phyloP scores from a whole-genome alignment of 2,113 vertebrate genomes.

The Noturus placidus region DNA sequence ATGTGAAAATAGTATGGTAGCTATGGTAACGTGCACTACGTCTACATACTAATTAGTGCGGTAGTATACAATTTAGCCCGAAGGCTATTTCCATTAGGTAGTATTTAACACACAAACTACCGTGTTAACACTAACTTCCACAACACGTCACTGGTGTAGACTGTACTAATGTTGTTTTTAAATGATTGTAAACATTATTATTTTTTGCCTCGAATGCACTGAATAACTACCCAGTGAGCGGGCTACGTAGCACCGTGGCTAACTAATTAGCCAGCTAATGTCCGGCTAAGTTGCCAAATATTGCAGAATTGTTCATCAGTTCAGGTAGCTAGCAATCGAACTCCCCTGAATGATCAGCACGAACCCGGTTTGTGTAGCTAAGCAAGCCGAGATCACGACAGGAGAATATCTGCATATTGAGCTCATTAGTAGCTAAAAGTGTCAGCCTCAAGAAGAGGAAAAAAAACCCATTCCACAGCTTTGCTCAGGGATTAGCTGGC shows the following conservation, averaged over 20 bases:
- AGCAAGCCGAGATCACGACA: not conserved
- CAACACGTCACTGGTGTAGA: not conserved
- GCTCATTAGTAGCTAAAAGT: not conserved
- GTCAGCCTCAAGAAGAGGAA: not conserved
- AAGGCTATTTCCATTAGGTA: not conserved
- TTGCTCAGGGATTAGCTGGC: slow-evolving; percentile 65
- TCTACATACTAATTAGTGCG: not conserved
- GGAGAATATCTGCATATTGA: not conserved
- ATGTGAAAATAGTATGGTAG: not conserved
- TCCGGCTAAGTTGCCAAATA: not conserved
- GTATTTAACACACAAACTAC: not conserved
- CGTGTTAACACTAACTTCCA: not conserved
- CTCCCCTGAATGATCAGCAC: not conserved
- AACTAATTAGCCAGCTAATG: slow-evolving; percentile 65
- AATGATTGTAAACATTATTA: not conserved
- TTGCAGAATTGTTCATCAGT: not conserved
- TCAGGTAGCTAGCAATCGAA: not conserved
- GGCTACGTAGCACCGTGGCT: slow-evolving; percentile 58
- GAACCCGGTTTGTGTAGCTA: not conserved
- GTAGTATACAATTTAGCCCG: not conserved
- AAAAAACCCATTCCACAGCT: slow-evolving; percentile 54
- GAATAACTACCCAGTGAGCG: not conserved
- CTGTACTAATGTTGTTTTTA: no score
- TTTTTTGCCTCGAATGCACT: not conserved
- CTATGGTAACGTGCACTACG: not conserved